phyloP scores from a whole-genome alignment of 2,113 vertebrate genomes.

The Thunnus maccoyii region DNA sequence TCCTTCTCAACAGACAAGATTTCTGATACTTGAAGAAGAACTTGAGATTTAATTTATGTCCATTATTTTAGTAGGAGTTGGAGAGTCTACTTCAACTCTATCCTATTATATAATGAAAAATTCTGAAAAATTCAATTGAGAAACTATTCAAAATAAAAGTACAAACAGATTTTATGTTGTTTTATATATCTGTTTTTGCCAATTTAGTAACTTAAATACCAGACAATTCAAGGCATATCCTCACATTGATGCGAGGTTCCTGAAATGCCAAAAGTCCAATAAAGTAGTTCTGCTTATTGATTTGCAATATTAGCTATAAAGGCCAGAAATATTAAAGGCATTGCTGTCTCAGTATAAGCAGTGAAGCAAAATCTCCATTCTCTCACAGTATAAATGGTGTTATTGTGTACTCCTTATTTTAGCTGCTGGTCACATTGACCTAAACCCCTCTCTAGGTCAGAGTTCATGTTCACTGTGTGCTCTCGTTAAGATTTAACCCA shows the following conservation, averaged over 20 bases:
- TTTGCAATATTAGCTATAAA: neutral
- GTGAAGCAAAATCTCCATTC: neutral
- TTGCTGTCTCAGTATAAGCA: neutral
- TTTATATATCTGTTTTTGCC: too few species aligned
- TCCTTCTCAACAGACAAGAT: neutral
- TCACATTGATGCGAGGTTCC: too few species aligned
- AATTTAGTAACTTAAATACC: too few species aligned
- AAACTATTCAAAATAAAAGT: neutral
- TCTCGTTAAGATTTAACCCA: constrained; percentile 11
- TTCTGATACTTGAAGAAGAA: neutral
- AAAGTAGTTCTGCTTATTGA: neutral
- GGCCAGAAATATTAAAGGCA: neutral
- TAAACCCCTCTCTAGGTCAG: neutral
- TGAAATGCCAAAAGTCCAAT: too few species aligned
- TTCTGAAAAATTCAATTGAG: neutral
- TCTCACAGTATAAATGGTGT: neutral
- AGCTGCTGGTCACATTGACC: neutral
- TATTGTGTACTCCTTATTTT: constrained; percentile 8
- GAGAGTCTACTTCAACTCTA: too few species aligned
- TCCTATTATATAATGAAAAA: too few species aligned
- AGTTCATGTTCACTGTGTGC: neutral
- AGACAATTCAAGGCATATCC: too few species aligned
- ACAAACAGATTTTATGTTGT: neutral
- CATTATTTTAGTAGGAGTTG: neutral
- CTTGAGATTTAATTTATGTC: neutral